A percentile compares a stretch with the other conserved stretches of the same genome.
phyloP scores from a whole-genome alignment of 2,113 vertebrate genomes.

The Gorsachius goisagi region DNA sequence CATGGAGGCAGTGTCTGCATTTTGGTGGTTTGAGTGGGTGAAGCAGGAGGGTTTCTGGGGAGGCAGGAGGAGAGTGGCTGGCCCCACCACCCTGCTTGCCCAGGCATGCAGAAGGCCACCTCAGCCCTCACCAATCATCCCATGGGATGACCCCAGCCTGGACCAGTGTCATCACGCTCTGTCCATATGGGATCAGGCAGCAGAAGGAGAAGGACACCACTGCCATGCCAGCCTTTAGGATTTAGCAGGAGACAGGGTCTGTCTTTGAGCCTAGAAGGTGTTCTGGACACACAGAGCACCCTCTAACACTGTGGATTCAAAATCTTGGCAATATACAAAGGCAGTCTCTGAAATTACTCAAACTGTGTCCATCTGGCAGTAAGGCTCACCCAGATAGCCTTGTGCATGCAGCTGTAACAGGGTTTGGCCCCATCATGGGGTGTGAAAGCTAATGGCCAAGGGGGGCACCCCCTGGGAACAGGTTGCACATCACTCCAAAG shows the following conservation, averaged over 20 bases:
- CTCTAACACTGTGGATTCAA: neutral
- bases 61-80: accelerated
- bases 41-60: neutral
- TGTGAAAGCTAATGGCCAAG: neutral
- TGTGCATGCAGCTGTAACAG: accelerated
- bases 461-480: neutral
- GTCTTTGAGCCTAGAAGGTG: neutral
- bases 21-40: neutral
- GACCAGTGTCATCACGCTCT: neutral
- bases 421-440: too few species aligned
- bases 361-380: neutral
- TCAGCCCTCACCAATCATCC: neutral
- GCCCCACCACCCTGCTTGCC: accelerated
- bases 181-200: neutral
- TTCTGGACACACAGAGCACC: neutral
- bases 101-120: neutral
- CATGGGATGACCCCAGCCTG: neutral
- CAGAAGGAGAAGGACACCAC: neutral
- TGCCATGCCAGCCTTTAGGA: neutral
- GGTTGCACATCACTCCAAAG: neutral
- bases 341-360: neutral
- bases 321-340: neutral
- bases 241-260: neutral
- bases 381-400: neutral
- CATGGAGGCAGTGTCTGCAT: neutral